phyloP scores from a whole-genome alignment of 35 echinoderm and acorn worm species.

The Chiridota heheva region DNA sequence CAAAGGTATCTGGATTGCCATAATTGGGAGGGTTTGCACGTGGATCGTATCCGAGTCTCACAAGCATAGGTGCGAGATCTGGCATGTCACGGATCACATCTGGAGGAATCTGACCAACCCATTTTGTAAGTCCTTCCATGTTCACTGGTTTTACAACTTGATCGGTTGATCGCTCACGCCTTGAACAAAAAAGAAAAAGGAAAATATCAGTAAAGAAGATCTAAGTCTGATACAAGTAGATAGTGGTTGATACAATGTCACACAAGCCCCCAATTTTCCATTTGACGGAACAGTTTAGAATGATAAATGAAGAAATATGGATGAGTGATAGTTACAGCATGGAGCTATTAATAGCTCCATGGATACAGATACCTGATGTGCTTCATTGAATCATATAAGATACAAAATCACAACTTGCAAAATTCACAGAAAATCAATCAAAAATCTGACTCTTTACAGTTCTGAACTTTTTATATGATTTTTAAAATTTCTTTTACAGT shows the following conservation, averaged over 20 bases:
- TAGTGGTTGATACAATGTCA: not conserved
- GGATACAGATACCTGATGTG: too few species aligned
- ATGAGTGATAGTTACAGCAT: too few species aligned
- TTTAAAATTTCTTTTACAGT: too few species aligned
- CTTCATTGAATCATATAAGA: too few species aligned
- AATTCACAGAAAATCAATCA: too few species aligned
- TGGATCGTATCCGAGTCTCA: conserved; percentile 75
- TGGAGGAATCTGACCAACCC: conserved; percentile 88
- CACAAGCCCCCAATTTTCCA: not conserved
- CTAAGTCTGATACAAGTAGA: not conserved
- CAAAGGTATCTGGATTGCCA: conserved; percentile 68
- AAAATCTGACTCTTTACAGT: too few species aligned
- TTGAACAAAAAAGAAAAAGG: conserved; percentile 20
- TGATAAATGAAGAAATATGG: too few species aligned
- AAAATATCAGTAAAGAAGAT: not conserved
- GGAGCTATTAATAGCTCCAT: too few species aligned
- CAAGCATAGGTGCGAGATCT: conserved; percentile 81
- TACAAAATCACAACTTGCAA: too few species aligned
- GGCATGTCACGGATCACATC: conserved; percentile 82
- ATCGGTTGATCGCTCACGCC: conserved; percentile 87
- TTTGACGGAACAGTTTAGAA: not conserved
- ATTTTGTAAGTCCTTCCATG: conserved; percentile 81
- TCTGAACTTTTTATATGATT: too few species aligned
- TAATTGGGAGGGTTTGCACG: conserved; percentile 82
- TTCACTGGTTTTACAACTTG: conserved; percentile 94